A percentile compares a stretch with the other conserved stretches of the same genome.
phyloP scores from a whole-genome alignment of 2,797 vertebrate genomes.

The Eptatretus atami region DNA sequence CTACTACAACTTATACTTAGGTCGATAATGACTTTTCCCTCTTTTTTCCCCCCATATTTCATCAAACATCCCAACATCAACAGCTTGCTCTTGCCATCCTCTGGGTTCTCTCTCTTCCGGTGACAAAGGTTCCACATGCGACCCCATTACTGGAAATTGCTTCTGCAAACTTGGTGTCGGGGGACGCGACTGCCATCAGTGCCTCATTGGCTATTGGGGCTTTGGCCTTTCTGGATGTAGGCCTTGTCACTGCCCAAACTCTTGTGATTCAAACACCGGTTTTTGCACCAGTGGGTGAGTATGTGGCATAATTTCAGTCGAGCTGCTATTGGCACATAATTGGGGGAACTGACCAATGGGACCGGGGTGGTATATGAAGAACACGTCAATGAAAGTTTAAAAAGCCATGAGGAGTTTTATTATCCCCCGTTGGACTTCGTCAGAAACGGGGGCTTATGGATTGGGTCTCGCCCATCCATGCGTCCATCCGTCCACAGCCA shows the following conservation, averaged over 20 bases:
- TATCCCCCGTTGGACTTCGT: too few relatives aligned
- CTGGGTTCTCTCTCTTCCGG: constrained; percentile 24
- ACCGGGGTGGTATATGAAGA: too few relatives aligned
- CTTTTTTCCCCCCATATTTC: constrained; percentile 4
- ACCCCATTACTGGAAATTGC: constrained; percentile 42
- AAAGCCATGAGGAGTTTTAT: too few relatives aligned
- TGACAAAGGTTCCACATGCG: constrained; percentile 21
- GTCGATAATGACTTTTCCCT: background rate
- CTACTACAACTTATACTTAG: too few relatives aligned
- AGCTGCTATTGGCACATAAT: too few relatives aligned
- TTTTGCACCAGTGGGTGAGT: constrained; percentile 24
- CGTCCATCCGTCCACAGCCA: too few relatives aligned
- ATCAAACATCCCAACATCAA: constrained; percentile 8
- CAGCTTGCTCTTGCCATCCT: constrained; percentile 40
- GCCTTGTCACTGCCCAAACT: constrained; percentile 26
- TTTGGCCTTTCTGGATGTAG: constrained; percentile 32
- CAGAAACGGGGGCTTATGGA: too few relatives aligned
- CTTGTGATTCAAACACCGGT: constrained; percentile 29
- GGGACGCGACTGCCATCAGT: constrained; percentile 25
- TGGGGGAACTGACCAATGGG: too few relatives aligned
- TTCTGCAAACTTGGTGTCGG: constrained; percentile 36
- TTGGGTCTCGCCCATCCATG: too few relatives aligned
- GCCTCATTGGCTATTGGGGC: constrained; percentile 37
- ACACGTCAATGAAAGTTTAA: too few relatives aligned
- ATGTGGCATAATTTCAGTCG: too few relatives aligned